Base-by-base conservation (phyloP, 64 coral and sea anemone genomes). In the Porites lutea region DNA sequence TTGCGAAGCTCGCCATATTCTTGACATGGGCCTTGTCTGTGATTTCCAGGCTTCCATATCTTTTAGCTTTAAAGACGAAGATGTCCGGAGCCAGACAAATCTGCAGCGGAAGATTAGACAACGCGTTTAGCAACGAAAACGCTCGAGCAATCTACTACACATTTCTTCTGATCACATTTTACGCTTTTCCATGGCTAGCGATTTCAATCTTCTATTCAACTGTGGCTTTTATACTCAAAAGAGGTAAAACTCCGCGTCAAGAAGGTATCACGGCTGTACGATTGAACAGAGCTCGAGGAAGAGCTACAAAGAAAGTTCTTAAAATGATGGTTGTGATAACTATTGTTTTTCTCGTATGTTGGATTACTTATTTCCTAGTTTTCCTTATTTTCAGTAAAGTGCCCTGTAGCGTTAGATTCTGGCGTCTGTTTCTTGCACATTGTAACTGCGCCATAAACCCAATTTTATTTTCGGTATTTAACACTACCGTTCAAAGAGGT, bases 401-500 rank as follows among this genome's bases (percentile, higher is more conserved):
- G 2, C 91, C 91, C 3, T 93, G 91, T 22, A 85, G 37, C 47
- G 60, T 87, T 22, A 45, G 91, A 52, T 93, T 93, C 65, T 93
- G 91, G 91, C 71, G 91, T 2, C 27, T 93, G 27, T 87, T 93
- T 60, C 44, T 93, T 2, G 91, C 91, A 13, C 91, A 93, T n/a
- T 79, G 83, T n/a, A 93, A 93, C 18, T 87, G 91, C 23, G 91
- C 83, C 2, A 87, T 93, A 9, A 88, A 59, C 51, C 91, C 91
- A 13, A 18, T 64, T 77, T 52, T 93, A 52, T 87, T 62, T 59
- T 49, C 71, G 15, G n/a, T 63, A 10, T 93, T 79, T 52, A 93
- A 93, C 50, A 78, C 46, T 7, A 52, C 59, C 3, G 59, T 84
- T 15, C 81, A 63, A 16, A 66, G 63, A 68, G 81, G 81, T 13